phyloP scores from a whole-genome alignment of 1,140 invertebrate species.

The Drosophila elegans region DNA sequence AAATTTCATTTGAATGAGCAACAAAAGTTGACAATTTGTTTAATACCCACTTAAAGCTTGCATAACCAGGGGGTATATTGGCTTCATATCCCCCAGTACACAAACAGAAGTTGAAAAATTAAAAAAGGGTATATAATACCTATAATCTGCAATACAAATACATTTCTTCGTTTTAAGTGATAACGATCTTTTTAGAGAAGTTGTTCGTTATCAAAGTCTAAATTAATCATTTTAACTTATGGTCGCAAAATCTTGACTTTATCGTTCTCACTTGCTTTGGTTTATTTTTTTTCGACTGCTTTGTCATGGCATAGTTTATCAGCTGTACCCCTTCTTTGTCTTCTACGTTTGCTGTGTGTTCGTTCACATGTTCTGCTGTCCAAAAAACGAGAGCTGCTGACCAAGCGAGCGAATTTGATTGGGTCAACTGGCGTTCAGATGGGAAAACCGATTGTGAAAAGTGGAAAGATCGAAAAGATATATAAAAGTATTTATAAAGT shows the following conservation, averaged over 20 bases:
- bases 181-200: not conserved
- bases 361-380: slow-evolving; percentile 49
- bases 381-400: slow-evolving; percentile 44
- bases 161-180: not conserved
- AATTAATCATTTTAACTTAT: slow-evolving; percentile 22
- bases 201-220: not conserved
- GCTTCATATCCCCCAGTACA: too few relatives aligned
- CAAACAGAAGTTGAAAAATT: too few relatives aligned
- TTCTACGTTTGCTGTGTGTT: slow-evolving; percentile 53
- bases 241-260: slow-evolving; percentile 29
- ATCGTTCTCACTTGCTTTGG: slow-evolving; percentile 18
- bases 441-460: slow-evolving; percentile 44
- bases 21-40: slow-evolving; percentile 22
- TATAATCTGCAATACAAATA: not conserved
- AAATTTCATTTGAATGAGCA: slow-evolving; percentile 61
- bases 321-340: slow-evolving; percentile 32
- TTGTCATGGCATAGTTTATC: slow-evolving; percentile 58
- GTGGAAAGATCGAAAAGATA: not conserved
- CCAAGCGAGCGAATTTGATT: slow-evolving; percentile 20
- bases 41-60: not conserved
- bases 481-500: too few relatives aligned
- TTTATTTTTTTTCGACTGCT: slow-evolving; percentile 16
- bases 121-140: too few relatives aligned
- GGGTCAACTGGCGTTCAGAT: slow-evolving; percentile 26
- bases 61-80: too few relatives aligned